Evolutionary conservation across 1,140 invertebrate genomes (phyloP), one percentile per base, ranked within the genome.

Genomic region (Drosophila busckii): DNA sequence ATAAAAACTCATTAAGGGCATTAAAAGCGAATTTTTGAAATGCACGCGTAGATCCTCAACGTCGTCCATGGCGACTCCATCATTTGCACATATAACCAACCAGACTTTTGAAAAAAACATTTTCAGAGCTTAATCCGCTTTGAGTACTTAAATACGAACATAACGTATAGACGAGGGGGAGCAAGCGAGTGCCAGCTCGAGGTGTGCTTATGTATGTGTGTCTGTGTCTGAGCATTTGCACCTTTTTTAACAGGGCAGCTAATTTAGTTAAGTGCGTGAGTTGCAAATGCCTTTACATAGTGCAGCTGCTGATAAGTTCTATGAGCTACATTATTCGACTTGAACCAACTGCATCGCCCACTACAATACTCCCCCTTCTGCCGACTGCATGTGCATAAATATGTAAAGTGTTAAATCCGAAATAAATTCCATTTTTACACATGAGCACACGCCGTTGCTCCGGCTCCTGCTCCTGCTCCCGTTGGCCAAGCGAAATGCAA

Each of bases 111-210:
- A n/a, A n/a, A n/a, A n/a, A n/a, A n/a, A n/a, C n/a, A n/a, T n/a
- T n/a, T n/a, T n/a, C n/a, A n/a, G n/a, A n/a, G n/a, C n/a, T 82
- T 82, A 83, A 82, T 82, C 75, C 75, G 70, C 76, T 82, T 82
- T 66, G 59, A 66, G 76, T 75, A 82, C 75, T 82, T 83, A 82
- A 82, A 83, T 83, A 62, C 76, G 65, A 75, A 75, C 76, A 82
- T 82, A 61, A 82, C 75, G 53, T 41, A 53, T 53, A 65, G 82
- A 82, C 44, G 53, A 63, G 12, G 34, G 35, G 32, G 38, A 50
- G 31, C 23, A 13, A 10, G 16, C 17, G 17, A 32, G 16, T 16
- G 42, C n/a, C 16, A 12, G 23, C 20, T 15, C 10, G 34, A 7
- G 8, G 15, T 3, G 2, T 31, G 2, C n/a, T 6, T 20, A 12